A percentile compares a stretch with the other conserved stretches of the same genome.
These are phyloP conservation scores for Leucoraja ocellata DNA, from an alignment of 2,797 vertebrate genomes.

Conservation along the genomic window DNA sequence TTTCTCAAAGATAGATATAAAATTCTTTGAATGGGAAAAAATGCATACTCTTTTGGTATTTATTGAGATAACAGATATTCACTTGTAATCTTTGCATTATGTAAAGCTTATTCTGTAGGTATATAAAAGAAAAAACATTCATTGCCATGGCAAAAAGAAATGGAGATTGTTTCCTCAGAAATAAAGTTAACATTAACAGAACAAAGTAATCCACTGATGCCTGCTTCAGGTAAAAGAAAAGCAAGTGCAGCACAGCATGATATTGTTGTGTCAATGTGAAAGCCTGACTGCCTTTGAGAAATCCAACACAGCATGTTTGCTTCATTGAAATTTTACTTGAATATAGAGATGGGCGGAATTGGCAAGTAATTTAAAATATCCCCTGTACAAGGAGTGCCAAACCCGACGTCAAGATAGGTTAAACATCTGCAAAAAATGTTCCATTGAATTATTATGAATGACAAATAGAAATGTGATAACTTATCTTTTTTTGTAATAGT, in stretches of 20 bases:
- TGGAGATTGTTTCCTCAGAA: not conserved
- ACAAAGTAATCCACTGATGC: not conserved
- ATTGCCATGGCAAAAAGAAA: not conserved
- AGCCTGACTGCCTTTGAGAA: not conserved
- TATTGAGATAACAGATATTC: not conserved
- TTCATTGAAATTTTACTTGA: not conserved
- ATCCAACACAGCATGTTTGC: not conserved
- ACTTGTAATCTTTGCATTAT: not conserved
- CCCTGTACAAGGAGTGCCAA: not conserved
- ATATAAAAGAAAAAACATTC: not conserved
- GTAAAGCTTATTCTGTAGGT: not conserved
- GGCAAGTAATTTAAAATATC: not conserved
- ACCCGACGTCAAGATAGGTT: not conserved
- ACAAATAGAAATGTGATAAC: not conserved
- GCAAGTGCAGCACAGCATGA: not conserved
- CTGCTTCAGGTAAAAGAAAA: not conserved
- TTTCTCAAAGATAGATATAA: not conserved
- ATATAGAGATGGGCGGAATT: not conserved
- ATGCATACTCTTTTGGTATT: not conserved
- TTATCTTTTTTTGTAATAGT: not conserved
- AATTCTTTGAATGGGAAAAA: not conserved
- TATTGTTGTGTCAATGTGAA: not conserved
- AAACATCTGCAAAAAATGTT: not conserved
- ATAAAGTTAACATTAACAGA: not conserved
- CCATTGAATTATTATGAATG: not conserved